Evolutionary conservation across 2,113 vertebrate genomes (phyloP).

Genomic region (Suncus etruscus): DNA sequence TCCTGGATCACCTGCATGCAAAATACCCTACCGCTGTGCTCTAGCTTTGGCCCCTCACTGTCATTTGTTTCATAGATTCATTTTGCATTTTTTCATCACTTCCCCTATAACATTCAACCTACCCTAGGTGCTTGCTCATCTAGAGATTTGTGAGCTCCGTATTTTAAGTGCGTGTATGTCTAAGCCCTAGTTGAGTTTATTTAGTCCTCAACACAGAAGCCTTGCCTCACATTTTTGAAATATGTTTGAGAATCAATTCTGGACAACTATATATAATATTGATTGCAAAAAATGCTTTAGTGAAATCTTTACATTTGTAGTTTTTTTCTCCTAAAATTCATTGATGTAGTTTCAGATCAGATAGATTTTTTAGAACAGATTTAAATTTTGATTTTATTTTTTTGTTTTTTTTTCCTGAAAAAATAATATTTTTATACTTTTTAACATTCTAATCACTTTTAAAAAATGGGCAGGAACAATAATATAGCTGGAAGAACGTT

Average conservation of each 20-base stretch:
- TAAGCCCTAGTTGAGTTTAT: neutral
- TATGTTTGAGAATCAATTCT: neutral
- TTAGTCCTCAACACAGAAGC: neutral
- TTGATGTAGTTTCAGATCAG: constrained; percentile 36
- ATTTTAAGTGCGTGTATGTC: neutral
- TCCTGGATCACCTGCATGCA: too few relatives aligned
- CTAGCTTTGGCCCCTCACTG: too few relatives aligned
- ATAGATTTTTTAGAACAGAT: constrained; percentile 30
- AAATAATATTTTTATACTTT: constrained; percentile 36
- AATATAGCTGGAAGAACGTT: too few relatives aligned
- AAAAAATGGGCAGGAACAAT: too few relatives aligned
- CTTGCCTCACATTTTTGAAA: neutral
- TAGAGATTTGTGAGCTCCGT: neutral
- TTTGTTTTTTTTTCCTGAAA: neutral
- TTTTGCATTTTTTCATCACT: neutral
- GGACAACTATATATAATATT: neutral
- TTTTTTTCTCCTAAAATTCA: neutral
- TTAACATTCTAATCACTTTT: neutral
- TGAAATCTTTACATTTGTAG: constrained; percentile 56
- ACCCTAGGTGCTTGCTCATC: neutral
- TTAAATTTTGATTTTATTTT: constrained; percentile 3
- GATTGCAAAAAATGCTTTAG: neutral
- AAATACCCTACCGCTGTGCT: too few relatives aligned
- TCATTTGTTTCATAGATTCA: neutral
- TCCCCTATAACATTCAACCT: neutral